These are phyloP conservation scores for Bathynomus jamesi DNA, from an alignment of 1,140 invertebrate species.

Conservation along the genomic window DNA sequence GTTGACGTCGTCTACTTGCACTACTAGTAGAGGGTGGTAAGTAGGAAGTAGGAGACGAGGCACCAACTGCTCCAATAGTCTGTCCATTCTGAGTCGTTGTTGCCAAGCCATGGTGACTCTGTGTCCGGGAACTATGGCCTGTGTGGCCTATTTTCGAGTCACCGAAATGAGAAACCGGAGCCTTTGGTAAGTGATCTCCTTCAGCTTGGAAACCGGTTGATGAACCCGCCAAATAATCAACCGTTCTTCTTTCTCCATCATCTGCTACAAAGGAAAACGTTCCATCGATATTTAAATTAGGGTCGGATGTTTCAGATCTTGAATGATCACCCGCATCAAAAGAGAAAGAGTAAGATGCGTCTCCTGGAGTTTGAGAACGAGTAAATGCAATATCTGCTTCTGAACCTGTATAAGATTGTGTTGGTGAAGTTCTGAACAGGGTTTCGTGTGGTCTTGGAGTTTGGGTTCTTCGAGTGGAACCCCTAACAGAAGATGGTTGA, in stretches of 20 bases:
- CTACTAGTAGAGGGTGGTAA: too few relatives aligned
- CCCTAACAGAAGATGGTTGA: not conserved
- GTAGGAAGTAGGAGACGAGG: too few relatives aligned
- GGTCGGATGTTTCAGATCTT: constrained; percentile 23
- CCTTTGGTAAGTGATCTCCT: constrained; percentile 24
- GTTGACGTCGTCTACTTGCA: not conserved
- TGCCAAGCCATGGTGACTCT: too few relatives aligned
- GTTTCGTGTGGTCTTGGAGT: not conserved
- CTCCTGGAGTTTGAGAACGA: too few relatives aligned
- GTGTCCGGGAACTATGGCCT: too few relatives aligned
- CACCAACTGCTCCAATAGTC: too few relatives aligned
- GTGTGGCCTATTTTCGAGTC: too few relatives aligned
- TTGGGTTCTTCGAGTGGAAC: not conserved
- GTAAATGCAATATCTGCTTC: not conserved
- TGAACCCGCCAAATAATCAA: constrained; percentile 22
- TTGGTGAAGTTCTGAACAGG: too few relatives aligned
- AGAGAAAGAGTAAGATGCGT: constrained; percentile 27
- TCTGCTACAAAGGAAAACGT: constrained; percentile 28
- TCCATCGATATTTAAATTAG: constrained; percentile 25
- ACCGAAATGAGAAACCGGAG: too few relatives aligned
- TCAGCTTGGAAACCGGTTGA: constrained; percentile 21
- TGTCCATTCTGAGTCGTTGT: too few relatives aligned
- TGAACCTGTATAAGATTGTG: too few relatives aligned
- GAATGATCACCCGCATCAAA: constrained; percentile 37
- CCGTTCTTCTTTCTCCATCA: constrained; percentile 21